These are phyloP conservation scores for Glandiceps talaboti DNA, from an alignment of 53 echinoderm and acorn worm genomes.

Conservation along the genomic window DNA sequence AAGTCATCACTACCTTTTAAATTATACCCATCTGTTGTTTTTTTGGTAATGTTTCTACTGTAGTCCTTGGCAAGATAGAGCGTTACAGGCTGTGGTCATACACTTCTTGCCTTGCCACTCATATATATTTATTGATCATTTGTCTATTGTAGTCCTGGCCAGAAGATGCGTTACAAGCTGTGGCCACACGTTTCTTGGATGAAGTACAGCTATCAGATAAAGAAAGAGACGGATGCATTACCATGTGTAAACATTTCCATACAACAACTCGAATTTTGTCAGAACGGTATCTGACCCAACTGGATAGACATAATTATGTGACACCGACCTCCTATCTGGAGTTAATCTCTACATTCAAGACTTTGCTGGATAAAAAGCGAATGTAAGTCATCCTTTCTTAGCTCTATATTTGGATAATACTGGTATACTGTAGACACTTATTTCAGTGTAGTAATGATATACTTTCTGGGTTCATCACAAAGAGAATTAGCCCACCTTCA, in stretches of 20 bases:
- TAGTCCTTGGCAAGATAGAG: too few relatives aligned
- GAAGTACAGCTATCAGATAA: constrained; percentile 67
- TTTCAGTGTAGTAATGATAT: too few relatives aligned
- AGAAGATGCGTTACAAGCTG: constrained; percentile 96
- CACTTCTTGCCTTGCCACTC: too few relatives aligned
- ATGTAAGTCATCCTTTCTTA: constrained; percentile 29
- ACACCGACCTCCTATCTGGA: constrained; percentile 95
- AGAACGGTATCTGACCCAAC: constrained; percentile 56
- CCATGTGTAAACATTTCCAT: constrained; percentile 90
- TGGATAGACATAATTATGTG: constrained; percentile 92
- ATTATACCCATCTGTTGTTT: too few relatives aligned
- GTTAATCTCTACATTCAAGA: constrained; percentile 85
- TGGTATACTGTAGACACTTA: too few relatives aligned
- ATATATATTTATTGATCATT: too few relatives aligned
- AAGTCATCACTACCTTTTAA: too few relatives aligned
- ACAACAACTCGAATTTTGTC: constrained; percentile 71
- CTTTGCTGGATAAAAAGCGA: constrained; percentile 81
- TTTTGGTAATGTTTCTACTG: too few relatives aligned
- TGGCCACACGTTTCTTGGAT: constrained; percentile 88
- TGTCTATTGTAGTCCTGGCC: constrained; percentile 62
- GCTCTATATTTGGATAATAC: too few relatives aligned
- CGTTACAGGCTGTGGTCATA: too few relatives aligned
- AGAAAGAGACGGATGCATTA: constrained; percentile 66
- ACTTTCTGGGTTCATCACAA: too few relatives aligned
- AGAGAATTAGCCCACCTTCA: too few relatives aligned